phyloP scores from a whole-genome alignment of 2,888 invertebrate genomes.

The Gymnoscelis rufifasciata region DNA sequence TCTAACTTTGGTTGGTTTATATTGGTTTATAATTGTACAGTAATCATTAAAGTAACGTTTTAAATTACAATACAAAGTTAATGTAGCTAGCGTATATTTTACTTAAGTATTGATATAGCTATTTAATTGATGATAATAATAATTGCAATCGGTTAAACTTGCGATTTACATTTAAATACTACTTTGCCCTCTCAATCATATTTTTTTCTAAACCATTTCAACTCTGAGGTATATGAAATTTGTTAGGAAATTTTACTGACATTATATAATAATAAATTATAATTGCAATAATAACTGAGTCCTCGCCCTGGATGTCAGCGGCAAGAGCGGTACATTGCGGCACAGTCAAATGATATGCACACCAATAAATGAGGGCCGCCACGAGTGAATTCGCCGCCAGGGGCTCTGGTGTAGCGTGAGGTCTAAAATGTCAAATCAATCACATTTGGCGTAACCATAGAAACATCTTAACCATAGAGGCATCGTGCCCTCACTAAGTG shows the following conservation, averaged over 20 bases:
- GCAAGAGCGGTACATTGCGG: too few relatives aligned
- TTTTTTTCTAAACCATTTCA: slow-evolving; percentile 23
- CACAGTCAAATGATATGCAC: too few relatives aligned
- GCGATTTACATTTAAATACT: slow-evolving; percentile 26
- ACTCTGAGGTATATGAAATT: slow-evolving; percentile 14
- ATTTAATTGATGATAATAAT: slow-evolving; percentile 32
- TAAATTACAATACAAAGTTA: slow-evolving; percentile 35
- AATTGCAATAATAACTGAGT: neutral
- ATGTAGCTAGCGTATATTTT: slow-evolving; percentile 54
- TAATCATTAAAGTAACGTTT: slow-evolving; percentile 33
- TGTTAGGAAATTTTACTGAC: slow-evolving; percentile 12
- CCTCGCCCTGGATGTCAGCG: too few relatives aligned
- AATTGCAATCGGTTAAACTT: slow-evolving; percentile 25
- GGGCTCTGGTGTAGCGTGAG: too few relatives aligned
- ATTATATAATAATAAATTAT: neutral
- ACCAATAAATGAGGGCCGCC: too few relatives aligned
- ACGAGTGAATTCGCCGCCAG: too few relatives aligned
- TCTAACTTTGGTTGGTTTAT: slow-evolving; percentile 58
- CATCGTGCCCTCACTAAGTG: too few relatives aligned
- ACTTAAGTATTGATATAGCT: slow-evolving; percentile 48
- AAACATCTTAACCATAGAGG: too few relatives aligned
- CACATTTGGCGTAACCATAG: too few relatives aligned
- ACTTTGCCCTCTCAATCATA: slow-evolving; percentile 28
- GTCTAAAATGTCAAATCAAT: too few relatives aligned
- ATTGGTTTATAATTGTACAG: slow-evolving; percentile 32